Conservation (phyloP, 1,140 invertebrate species). For the Hyles vespertilio region DNA sequence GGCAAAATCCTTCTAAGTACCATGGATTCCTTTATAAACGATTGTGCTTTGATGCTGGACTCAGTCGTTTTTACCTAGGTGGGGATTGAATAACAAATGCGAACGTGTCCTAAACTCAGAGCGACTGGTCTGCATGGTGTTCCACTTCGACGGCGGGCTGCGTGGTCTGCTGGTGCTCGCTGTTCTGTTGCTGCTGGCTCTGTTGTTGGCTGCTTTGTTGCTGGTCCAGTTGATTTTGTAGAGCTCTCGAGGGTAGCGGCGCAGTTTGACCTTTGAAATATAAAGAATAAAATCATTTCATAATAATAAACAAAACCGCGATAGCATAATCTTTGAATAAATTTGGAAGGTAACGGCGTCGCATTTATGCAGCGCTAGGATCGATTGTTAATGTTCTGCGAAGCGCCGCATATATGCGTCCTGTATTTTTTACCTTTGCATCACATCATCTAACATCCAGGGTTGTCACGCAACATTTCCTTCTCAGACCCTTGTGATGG, state of each 20-base stretch:
- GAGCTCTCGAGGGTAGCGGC: slow-evolving; percentile 55
- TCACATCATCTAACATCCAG: too few species aligned
- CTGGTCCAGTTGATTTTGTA: slow-evolving; percentile 47
- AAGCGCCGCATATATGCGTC: too few species aligned
- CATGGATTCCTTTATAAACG: too few species aligned
- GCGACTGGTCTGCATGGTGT: slow-evolving; percentile 43
- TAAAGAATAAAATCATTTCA: neutral
- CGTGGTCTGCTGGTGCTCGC: slow-evolving; percentile 37
- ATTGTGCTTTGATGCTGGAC: neutral
- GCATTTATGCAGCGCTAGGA: too few species aligned
- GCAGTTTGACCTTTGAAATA: slow-evolving; percentile 59
- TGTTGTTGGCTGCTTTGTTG: slow-evolving; percentile 29
- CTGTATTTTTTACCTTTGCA: too few species aligned
- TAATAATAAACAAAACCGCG: neutral
- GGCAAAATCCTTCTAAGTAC: slow-evolving; percentile 11
- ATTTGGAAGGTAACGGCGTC: too few species aligned
- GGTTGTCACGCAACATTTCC: too few species aligned
- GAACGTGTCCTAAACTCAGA: slow-evolving; percentile 43
- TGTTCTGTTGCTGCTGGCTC: slow-evolving; percentile 26
- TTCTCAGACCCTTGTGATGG: too few species aligned
- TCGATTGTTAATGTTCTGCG: too few species aligned
- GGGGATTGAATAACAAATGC: slow-evolving; percentile 24
- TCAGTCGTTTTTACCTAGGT: slow-evolving; percentile 13
- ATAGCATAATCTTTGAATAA: neutral
- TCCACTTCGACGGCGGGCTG: slow-evolving; percentile 55